phyloP scores from a whole-genome alignment of 2,888 invertebrate species.

The Mesorhabditis spiculigera region DNA sequence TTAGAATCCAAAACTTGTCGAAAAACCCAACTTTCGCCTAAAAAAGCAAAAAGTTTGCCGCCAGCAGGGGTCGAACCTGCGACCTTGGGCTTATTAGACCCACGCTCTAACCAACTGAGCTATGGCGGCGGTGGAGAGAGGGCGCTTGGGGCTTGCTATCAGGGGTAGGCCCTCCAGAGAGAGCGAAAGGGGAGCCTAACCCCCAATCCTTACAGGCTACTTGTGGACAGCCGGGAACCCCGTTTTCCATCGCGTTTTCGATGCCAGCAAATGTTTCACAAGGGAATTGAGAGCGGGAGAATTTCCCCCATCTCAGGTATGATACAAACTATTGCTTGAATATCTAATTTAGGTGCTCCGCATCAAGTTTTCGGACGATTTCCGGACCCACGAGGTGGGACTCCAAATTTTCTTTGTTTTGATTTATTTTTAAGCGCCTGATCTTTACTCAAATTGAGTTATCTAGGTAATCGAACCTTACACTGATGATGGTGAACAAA shows the following conservation, averaged over 20 bases:
- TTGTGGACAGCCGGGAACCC: neutral
- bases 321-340: neutral
- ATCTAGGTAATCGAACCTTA: neutral
- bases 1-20: too few relatives aligned
- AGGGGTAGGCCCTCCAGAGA: too few relatives aligned
- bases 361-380: neutral
- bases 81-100: constrained; percentile 59
- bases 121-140: constrained; percentile 37
- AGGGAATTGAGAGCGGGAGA: neutral
- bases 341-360: neutral
- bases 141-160: too few relatives aligned
- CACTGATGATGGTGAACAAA: neutral
- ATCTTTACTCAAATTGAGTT: neutral
- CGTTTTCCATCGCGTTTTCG: neutral
- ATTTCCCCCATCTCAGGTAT: neutral
- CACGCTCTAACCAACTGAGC: constrained; percentile 59
- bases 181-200: too few relatives aligned
- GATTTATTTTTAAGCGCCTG: too few relatives aligned
- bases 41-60: constrained; percentile 42
- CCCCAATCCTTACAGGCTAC: neutral
- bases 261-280: neutral
- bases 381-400: neutral
- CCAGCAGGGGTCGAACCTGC: constrained; percentile 58
- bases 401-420: too few relatives aligned
- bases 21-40: too few relatives aligned